Evolutionary conservation across 2,888 invertebrate species (phyloP), one percentile per base, ranked within the genome.

Genomic region (Chloromyia formosa): DNA sequence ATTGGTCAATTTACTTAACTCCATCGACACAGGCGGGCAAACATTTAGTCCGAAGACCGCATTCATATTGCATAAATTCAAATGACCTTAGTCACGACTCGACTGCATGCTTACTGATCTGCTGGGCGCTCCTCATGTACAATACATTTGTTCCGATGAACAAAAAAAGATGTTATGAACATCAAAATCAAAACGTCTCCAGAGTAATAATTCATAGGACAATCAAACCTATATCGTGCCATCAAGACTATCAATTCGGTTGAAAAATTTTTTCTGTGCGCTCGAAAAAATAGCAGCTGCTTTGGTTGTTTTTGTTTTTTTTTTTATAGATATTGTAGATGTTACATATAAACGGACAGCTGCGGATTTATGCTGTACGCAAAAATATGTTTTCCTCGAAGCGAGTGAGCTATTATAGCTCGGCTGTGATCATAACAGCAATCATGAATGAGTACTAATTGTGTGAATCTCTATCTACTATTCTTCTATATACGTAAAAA

Each of bases 1-100:
- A 7, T 35, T 35, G 27, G 27, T 35, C 56, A 56, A 18, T 18
- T 56, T 3, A 56, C 22, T 18, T 18, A 22, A 56, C 2, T 56
- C 18, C 20, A 56, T 22, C 20, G 18, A 18, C 10, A 10, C 10
- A 16, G 7, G 54, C 54, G n/a, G 7, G 14, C 56, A 18, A 20
- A 10, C 20, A 56, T 3, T 56, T 22, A 22, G 18, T 22, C 16
- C 10, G 20, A 18, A 22, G 3, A 56, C 7, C 56, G 56, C 22
- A 22, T 18, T 56, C 56, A 56, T 56, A 18, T 56, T 56, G 20
- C 56, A 18, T 22, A 18, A 56, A 56, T 56, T 56, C 56, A 56
- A 56, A 56, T 18, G 56, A 56, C 56, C 56, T 56, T 56, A n/a
- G 56, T 4, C 56, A 16, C 18, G 56, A 56, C 5, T 7, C 20